phyloP scores from a whole-genome alignment of 2,797 vertebrate species.

The Paratrypauchen microcephalus region DNA sequence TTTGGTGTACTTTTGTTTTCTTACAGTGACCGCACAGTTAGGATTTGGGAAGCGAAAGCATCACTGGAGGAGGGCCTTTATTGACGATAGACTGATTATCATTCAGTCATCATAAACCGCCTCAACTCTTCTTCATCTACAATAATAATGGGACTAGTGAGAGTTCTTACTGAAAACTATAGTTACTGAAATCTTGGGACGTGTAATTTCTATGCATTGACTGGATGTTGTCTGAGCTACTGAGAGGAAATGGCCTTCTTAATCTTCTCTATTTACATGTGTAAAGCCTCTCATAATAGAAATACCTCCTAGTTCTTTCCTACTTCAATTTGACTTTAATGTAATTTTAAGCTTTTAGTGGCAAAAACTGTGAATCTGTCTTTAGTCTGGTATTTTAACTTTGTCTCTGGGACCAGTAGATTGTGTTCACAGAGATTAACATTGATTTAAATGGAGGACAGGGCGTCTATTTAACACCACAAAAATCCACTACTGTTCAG shows the following conservation, averaged over 20 bases:
- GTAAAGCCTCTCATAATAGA: background rate
- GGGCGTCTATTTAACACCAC: no score
- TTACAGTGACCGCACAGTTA: background rate
- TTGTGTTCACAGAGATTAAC: no score
- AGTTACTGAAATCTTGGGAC: background rate
- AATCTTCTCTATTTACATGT: background rate
- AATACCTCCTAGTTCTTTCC: background rate
- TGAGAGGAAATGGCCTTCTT: background rate
- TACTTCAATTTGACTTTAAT: background rate
- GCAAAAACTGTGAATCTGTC: background rate
- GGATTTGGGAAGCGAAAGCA: conserved; percentile 2
- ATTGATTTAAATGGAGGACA: no score
- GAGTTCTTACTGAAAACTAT: background rate
- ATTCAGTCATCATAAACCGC: background rate
- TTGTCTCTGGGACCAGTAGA: background rate
- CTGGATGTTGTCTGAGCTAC: conserved; percentile 1
- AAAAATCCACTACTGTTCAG: no score
- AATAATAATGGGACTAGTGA: no score
- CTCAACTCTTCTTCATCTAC: background rate
- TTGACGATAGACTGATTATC: background rate
- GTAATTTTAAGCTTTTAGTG: background rate
- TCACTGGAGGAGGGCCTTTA: background rate
- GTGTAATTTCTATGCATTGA: background rate
- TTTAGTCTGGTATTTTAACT: background rate
- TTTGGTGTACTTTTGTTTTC: background rate